Base-by-base conservation (phyloP, 2,797 vertebrate species). In the Bradypodion pumilum region DNA sequence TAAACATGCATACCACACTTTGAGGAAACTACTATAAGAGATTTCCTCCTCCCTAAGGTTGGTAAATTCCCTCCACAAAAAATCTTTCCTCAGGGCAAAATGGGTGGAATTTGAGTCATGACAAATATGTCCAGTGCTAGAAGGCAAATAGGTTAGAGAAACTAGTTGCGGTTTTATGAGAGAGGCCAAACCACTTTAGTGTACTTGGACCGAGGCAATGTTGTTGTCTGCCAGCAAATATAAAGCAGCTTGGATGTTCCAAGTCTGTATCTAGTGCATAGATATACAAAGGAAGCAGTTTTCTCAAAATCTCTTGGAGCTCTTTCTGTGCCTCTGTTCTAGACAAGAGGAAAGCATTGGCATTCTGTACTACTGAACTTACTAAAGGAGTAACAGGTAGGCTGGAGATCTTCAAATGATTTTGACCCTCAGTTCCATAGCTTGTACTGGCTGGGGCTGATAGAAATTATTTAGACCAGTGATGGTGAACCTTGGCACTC, bases 221-320 rank as follows among this genome's bases (percentile, higher is more conserved):
- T 49, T 23, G n/a, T 63, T 0, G 0, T 70, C 1, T 65, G 35
- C 46, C 73, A 46, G 66, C 35, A 52, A 88, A 25, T 0, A 56
- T 19, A 56, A 2, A 78, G 52, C 68, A 65, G 8, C 29, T 42
- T 35, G n/a, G 21, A 46, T 68, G 35, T 80, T 46, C 46, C 35
- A 27, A 23, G 5, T 0, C 0, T 62, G n/a, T 37, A 19, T 69
- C 37, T 37, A 19, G 40, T 81, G 23, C 74, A 49, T 56, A 66
- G 70, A 44, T 70, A n/a, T n/a, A n/a, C 46, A 78, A 70, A 84
- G 56, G 68, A 70, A 78, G 21, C 74, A 68, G 46, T 66, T 40
- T 70, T 29, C 62, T 68, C 63, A 35, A 75, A 68, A 68, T 60
- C 60, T 42, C 63, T 29, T 35, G 52, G 69, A 56, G 25, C 29